Conservation (phyloP, 2,888 invertebrate genomes). For the Brachynemurus nebulosus region DNA sequence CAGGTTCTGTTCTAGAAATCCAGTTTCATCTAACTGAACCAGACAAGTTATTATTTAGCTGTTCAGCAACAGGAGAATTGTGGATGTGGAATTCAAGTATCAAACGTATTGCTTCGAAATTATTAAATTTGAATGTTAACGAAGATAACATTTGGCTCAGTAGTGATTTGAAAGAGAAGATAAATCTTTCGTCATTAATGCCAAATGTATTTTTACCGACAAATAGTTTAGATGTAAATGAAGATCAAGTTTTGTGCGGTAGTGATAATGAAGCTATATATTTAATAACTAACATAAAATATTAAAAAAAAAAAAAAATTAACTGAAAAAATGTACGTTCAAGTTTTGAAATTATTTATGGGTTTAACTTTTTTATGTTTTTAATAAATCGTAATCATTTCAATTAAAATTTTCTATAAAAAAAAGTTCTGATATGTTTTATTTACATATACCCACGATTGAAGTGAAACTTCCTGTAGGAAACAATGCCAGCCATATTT, state of each 20-base stretch:
- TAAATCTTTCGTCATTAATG: slow-evolving; percentile 62
- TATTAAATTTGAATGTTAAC: slow-evolving; percentile 14
- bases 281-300: slow-evolving; percentile 50
- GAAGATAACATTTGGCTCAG: slow-evolving; percentile 49
- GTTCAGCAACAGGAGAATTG: slow-evolving; percentile 67
- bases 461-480: too few relatives aligned
- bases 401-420: too few relatives aligned
- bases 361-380: too few relatives aligned
- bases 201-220: slow-evolving; percentile 61
- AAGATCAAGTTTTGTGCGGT: slow-evolving; percentile 62
- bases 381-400: too few relatives aligned
- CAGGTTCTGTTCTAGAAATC: slow-evolving; percentile 66
- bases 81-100: slow-evolving; percentile 77
- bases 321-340: too few relatives aligned
- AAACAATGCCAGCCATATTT: too few relatives aligned
- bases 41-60: slow-evolving; percentile 68
- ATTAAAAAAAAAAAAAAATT: too few relatives aligned
- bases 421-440: too few relatives aligned
- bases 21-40: slow-evolving; percentile 77
- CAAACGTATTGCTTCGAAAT: slow-evolving; percentile 14
- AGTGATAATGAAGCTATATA: slow-evolving; percentile 84
- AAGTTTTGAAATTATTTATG: too few relatives aligned
- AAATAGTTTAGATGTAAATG: slow-evolving; percentile 67
- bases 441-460: too few relatives aligned
- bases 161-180: slow-evolving; percentile 49